phyloP scores from a whole-genome alignment of 2,888 invertebrate species.

The Torymus auratus region DNA sequence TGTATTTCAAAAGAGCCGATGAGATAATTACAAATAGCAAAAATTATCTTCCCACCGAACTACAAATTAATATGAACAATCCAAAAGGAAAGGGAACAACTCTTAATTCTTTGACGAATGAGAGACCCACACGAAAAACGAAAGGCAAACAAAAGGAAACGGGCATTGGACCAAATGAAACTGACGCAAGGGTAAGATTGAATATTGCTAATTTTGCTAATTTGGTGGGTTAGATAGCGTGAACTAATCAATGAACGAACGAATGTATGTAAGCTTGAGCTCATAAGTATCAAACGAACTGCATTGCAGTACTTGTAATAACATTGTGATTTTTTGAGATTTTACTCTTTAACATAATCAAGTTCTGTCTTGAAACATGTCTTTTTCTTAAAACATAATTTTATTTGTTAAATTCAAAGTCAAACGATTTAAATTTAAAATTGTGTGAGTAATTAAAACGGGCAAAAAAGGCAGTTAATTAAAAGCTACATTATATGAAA shows the following conservation, averaged over 20 bases:
- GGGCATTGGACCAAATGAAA: constrained; percentile 79
- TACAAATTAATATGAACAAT: constrained; percentile 81
- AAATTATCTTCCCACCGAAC: constrained; percentile 89
- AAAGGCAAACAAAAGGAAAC: constrained; percentile 78
- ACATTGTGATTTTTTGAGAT: constrained; percentile 44
- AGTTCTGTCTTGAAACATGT: neutral
- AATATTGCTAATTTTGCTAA: constrained; percentile 55
- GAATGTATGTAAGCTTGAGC: constrained; percentile 50
- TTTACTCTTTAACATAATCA: neutral
- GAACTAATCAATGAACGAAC: constrained; percentile 58
- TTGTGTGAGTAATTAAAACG: too few relatives aligned
- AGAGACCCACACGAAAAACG: constrained; percentile 73
- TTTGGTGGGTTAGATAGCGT: constrained; percentile 41
- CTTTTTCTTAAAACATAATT: too few relatives aligned
- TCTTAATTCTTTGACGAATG: constrained; percentile 74
- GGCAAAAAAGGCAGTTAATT: too few relatives aligned
- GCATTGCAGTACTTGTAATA: constrained; percentile 56
- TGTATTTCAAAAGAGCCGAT: constrained; percentile 90
- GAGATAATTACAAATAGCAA: constrained; percentile 86
- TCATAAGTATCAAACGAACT: constrained; percentile 38
- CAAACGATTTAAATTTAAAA: too few relatives aligned
- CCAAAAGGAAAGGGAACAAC: constrained; percentile 70
- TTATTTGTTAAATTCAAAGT: too few relatives aligned
- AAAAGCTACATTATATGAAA: too few relatives aligned
- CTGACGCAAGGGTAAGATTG: constrained; percentile 79